A percentile compares a stretch with the other conserved stretches of the same genome.
Conservation (phyloP, 2,113 vertebrate species). For the Peromyscus leucopus region DNA sequence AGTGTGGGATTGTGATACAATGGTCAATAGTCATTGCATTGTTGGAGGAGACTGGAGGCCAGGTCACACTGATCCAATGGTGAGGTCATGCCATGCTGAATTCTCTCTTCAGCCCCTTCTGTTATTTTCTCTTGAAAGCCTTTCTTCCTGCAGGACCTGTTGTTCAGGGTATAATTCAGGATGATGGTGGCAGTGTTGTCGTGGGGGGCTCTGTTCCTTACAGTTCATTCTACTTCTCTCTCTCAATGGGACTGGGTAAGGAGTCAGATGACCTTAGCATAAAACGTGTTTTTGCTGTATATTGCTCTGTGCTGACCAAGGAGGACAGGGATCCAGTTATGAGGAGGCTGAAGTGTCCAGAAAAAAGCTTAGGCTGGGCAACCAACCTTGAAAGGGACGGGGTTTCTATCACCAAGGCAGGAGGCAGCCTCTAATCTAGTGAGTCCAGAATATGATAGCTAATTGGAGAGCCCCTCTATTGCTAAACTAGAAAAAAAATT, state of each 20-base stretch:
- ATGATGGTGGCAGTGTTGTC: background rate
- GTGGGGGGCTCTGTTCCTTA: background rate
- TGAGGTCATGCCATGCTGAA: background rate
- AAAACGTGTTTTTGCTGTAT: background rate
- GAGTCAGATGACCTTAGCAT: background rate
- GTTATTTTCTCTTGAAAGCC: background rate
- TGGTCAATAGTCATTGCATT: background rate
- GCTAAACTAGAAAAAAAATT: slow-evolving; percentile 85
- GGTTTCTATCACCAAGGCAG: background rate
- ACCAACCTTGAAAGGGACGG: background rate
- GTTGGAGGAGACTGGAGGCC: background rate
- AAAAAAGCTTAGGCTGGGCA: background rate
- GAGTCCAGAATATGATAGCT: slow-evolving; percentile 75
- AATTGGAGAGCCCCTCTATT: slow-evolving; percentile 77
- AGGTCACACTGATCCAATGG: background rate
- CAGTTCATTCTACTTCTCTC: background rate
- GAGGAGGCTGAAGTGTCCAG: background rate
- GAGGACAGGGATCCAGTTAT: no score
- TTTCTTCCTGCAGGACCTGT: background rate
- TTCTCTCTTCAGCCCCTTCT: background rate
- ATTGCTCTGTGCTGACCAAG: no score
- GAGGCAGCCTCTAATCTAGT: background rate
- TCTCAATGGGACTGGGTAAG: background rate
- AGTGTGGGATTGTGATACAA: background rate
- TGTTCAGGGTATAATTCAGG: background rate